phyloP scores from a whole-genome alignment of 2,113 vertebrate genomes.

The Polypterus bichir region DNA sequence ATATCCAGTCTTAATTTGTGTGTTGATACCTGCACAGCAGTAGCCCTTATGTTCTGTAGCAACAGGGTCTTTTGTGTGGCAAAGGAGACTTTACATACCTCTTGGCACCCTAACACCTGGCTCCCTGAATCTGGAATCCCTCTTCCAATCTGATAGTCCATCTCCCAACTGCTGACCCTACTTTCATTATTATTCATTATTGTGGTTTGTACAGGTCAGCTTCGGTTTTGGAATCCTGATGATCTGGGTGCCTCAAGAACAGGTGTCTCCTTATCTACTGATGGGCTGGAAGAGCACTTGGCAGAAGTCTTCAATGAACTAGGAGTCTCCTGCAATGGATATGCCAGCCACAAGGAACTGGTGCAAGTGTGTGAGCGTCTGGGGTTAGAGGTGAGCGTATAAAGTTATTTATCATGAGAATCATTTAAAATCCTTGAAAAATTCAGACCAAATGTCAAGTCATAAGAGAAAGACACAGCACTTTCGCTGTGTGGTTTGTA shows the following conservation, averaged over 20 bases:
- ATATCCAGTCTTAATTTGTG: too few species aligned
- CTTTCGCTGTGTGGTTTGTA: too few species aligned
- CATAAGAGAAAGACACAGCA: too few species aligned
- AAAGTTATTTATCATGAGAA: too few species aligned
- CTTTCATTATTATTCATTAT: slow-evolving; percentile 1
- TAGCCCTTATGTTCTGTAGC: too few species aligned
- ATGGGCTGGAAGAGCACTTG: slow-evolving; percentile 65
- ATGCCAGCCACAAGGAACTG: slow-evolving; percentile 57
- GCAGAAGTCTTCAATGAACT: slow-evolving; percentile 68
- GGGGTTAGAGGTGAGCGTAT: slow-evolving; percentile 41
- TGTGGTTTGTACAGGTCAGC: slow-evolving; percentile 53
- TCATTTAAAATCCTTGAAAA: too few species aligned
- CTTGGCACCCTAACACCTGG: too few species aligned
- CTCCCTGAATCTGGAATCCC: background rate
- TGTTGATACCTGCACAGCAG: too few species aligned
- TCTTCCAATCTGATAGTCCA: background rate
- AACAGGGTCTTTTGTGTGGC: too few species aligned
- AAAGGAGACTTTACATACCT: too few species aligned
- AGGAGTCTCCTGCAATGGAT: slow-evolving; percentile 57
- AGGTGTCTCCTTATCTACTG: slow-evolving; percentile 31
- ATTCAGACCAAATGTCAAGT: too few species aligned
- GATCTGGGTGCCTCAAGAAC: slow-evolving; percentile 60
- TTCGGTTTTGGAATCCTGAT: slow-evolving; percentile 89
- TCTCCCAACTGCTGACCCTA: background rate
- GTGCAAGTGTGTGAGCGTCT: slow-evolving; percentile 65